Percentiles rank a stretch among this genome's conserved stretches.
These are phyloP conservation scores for Horisme vitalbata DNA, from an alignment of 2,888 invertebrate genomes.

Conservation along the genomic window DNA sequence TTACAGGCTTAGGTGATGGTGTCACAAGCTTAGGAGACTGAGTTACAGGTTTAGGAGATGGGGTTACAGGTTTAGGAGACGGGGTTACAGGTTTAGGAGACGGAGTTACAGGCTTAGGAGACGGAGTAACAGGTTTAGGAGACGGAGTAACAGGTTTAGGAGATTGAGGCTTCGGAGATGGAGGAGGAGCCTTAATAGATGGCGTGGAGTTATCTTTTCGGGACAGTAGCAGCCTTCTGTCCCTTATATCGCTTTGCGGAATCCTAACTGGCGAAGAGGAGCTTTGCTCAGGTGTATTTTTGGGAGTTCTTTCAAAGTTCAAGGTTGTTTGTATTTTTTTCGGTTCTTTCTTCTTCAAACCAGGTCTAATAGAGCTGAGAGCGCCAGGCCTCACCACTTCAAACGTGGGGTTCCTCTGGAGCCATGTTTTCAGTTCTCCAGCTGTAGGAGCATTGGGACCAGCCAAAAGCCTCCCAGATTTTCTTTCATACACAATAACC, in stretches of 20 bases:
- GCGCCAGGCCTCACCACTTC: slow-evolving; percentile 90
- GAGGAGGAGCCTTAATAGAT: slow-evolving; percentile 35
- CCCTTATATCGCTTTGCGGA: slow-evolving; percentile 46
- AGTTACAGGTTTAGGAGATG: too few relatives aligned
- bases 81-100: too few relatives aligned
- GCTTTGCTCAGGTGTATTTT: slow-evolving; percentile 49
- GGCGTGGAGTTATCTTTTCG: slow-evolving; percentile 54
- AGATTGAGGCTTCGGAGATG: slow-evolving; percentile 4
- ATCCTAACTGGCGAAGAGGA: slow-evolving; percentile 38
- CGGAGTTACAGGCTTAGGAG: slow-evolving; percentile 37
- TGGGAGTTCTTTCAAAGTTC: slow-evolving; percentile 70
- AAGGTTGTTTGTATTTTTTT: slow-evolving; percentile 75
- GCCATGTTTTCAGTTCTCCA: slow-evolving; percentile 90
- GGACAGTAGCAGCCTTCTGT: slow-evolving; percentile 42
- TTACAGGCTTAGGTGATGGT: slow-evolving; percentile 15
- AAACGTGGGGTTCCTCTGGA: slow-evolving; percentile 93
- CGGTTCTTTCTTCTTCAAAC: slow-evolving; percentile 61
- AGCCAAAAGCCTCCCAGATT: slow-evolving; percentile 87
- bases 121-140: slow-evolving; percentile 32
- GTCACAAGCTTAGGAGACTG: slow-evolving; percentile 39
- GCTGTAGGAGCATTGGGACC: slow-evolving; percentile 93
- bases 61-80: too few relatives aligned
- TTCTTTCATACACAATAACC: slow-evolving; percentile 92
- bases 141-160: too few relatives aligned
- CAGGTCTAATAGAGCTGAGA: slow-evolving; percentile 70